Evolutionary conservation across 2,113 vertebrate species (phyloP).

Genomic region (Engystomops pustulosus): DNA sequence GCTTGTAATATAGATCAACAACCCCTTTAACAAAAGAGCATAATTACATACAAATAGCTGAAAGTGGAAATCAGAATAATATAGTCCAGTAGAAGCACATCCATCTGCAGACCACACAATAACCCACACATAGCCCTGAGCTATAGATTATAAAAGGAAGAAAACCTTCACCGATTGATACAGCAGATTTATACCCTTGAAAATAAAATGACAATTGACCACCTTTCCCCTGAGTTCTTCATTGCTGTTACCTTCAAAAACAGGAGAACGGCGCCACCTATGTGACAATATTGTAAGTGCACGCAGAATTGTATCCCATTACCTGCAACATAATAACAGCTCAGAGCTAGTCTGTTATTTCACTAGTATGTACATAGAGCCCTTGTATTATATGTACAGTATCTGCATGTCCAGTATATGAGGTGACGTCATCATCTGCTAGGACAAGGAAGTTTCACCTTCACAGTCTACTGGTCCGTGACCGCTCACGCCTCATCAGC

Average conservation of each 20-base stretch:
- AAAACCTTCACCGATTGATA: not conserved
- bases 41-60: not conserved
- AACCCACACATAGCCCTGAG: not conserved
- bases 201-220: not conserved
- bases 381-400: too few species aligned
- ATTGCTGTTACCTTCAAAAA: not conserved
- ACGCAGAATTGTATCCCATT: not conserved
- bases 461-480: not conserved
- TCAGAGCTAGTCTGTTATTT: too few species aligned
- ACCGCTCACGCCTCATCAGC: not conserved
- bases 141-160: not conserved
- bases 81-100: not conserved
- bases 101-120: not conserved
- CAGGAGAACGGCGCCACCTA: slow-evolving; percentile 40
- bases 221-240: not conserved
- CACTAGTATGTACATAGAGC: too few species aligned
- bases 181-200: not conserved
- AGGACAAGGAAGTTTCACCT: not conserved
- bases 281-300: not conserved
- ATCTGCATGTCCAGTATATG: too few species aligned
- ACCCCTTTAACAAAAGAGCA: too few species aligned
- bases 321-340: not conserved
- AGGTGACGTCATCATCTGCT: too few species aligned
- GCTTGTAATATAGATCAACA: too few species aligned
- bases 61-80: not conserved